These are phyloP conservation scores for Zelostemma sp. DNA, from an alignment of 1,140 invertebrate genomes.

Conservation along the genomic window DNA sequence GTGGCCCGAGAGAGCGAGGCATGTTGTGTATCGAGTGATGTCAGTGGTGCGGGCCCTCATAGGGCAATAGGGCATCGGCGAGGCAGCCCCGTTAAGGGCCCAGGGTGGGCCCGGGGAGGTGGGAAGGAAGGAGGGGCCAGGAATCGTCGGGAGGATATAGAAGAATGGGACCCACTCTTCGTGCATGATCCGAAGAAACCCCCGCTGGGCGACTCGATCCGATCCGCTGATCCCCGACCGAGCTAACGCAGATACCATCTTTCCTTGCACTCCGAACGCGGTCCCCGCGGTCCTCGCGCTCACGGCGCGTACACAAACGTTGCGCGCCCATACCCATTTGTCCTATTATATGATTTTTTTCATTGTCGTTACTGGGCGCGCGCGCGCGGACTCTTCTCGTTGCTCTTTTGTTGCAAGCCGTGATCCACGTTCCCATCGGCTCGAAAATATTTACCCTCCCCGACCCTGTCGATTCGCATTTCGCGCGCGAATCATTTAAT, in stretches of 20 bases:
- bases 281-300: conserved; percentile 23
- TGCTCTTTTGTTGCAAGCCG: conserved; percentile 33
- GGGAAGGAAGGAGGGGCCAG: conserved; percentile 22
- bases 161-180: conserved; percentile 38
- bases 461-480: conserved; percentile 6
- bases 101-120: no score
- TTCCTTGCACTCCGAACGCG: conserved; percentile 31
- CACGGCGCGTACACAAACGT: conserved; percentile 15
- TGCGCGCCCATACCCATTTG: conserved; percentile 42
- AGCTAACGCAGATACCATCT: conserved; percentile 50
- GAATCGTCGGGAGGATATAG: conserved; percentile 19
- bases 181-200: conserved; percentile 54
- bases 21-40: conserved; percentile 43
- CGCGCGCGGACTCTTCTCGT: no score
- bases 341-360: conserved; percentile 54
- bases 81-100: conserved; percentile 7
- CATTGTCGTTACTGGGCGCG: conserved; percentile 47
- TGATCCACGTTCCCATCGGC: conserved; percentile 14
- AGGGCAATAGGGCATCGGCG: conserved; percentile 35
- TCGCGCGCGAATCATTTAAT: background rate
- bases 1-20: conserved; percentile 31
- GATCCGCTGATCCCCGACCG: conserved; percentile 53
- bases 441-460: conserved; percentile 11
- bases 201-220: conserved; percentile 52
- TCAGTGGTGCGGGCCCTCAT: conserved; percentile 29